Conservation (phyloP, 2,888 invertebrate species). For the Chesias legatella region DNA sequence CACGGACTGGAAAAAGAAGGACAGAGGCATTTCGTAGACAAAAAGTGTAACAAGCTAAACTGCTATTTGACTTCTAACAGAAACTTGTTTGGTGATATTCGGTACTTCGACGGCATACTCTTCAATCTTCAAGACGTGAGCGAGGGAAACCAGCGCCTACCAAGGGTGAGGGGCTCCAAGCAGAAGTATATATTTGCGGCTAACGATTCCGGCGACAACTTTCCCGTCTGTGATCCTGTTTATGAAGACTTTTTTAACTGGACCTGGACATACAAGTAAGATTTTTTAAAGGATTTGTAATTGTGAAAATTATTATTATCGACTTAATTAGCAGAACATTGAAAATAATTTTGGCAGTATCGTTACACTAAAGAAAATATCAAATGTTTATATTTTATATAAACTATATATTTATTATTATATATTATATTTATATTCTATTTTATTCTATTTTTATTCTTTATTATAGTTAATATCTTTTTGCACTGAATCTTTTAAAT, state of each 20-base stretch:
- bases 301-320: too few relatives aligned
- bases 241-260: constrained; percentile 66
- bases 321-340: too few relatives aligned
- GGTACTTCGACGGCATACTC: constrained; percentile 60
- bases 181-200: constrained; percentile 65
- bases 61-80: constrained; percentile 59
- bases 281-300: neutral
- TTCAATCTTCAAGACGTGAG: constrained; percentile 54
- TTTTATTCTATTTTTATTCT: too few relatives aligned
- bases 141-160: constrained; percentile 29
- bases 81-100: constrained; percentile 44
- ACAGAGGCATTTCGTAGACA: constrained; percentile 42
- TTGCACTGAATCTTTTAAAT: too few relatives aligned
- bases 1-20: constrained; percentile 41
- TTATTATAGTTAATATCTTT: too few relatives aligned
- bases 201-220: constrained; percentile 59
- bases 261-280: constrained; percentile 69
- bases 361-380: too few relatives aligned
- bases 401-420: too few relatives aligned
- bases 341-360: too few relatives aligned
- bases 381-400: too few relatives aligned
- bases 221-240: constrained; percentile 50
- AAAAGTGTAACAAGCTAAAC: constrained; percentile 45
- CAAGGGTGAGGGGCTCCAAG: constrained; percentile 38
- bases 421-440: too few relatives aligned